phyloP scores from a whole-genome alignment of 2,888 invertebrate species.

The Spodoptera picta region DNA sequence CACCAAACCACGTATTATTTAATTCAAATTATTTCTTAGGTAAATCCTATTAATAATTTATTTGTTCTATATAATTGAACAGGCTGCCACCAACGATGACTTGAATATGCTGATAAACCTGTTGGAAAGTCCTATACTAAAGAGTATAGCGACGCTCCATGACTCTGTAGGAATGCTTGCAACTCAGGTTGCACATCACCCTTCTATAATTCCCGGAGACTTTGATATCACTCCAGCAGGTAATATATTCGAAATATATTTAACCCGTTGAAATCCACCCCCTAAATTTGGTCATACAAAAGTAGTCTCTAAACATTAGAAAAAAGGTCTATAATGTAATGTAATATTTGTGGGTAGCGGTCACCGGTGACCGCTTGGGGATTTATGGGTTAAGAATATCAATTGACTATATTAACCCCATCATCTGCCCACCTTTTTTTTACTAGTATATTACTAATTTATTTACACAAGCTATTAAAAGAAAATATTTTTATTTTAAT shows the following conservation, averaged over 20 bases:
- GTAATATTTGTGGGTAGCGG: no score
- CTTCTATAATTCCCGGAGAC: constrained; percentile 96
- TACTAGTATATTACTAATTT: no score
- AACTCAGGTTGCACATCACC: constrained; percentile 95
- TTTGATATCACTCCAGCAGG: constrained; percentile 97
- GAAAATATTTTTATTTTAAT: no score
- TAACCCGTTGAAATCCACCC: no score
- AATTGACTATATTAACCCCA: not conserved
- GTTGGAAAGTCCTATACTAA: constrained; percentile 96
- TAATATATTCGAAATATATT: constrained; percentile 43
- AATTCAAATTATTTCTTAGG: not conserved
- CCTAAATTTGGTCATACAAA: no score
- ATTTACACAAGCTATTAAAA: no score
- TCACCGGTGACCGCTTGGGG: no score
- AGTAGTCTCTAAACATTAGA: no score
- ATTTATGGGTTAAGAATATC: no score
- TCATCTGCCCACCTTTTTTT: no score
- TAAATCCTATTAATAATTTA: not conserved
- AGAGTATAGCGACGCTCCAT: constrained; percentile 96
- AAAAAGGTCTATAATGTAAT: no score
- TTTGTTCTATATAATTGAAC: not conserved
- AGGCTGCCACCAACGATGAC: constrained; percentile 91
- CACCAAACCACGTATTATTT: no score
- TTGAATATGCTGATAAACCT: constrained; percentile 94
- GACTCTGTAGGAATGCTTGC: constrained; percentile 96